These are phyloP conservation scores for Cuculus canorus DNA, from an alignment of 2,797 vertebrate species.

Conservation along the genomic window DNA sequence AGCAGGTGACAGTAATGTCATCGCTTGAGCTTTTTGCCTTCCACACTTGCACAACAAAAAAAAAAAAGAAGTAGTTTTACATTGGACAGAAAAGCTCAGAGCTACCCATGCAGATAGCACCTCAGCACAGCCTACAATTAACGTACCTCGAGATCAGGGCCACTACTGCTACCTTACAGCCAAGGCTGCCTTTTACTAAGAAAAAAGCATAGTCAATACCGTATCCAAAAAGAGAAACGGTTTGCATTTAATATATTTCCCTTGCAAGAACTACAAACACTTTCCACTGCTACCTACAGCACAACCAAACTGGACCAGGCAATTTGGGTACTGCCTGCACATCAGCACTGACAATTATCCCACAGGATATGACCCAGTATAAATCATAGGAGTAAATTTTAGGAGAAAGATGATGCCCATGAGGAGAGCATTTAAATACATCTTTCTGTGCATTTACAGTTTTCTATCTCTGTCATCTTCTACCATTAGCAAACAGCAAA, in stretches of 20 bases:
- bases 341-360: neutral
- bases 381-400: neutral
- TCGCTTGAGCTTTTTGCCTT: constrained; percentile 68
- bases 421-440: neutral
- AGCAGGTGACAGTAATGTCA: constrained; percentile 82
- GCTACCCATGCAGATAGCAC: constrained; percentile 25
- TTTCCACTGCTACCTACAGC: neutral
- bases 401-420: neutral
- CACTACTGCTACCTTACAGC: neutral
- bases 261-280: neutral
- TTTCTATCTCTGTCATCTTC: neutral
- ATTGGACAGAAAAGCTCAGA: constrained; percentile 37
- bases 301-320: neutral
- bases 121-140: constrained; percentile 12
- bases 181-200: neutral
- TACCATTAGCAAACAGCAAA: neutral
- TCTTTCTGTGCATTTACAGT: neutral
- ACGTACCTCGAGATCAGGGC: neutral
- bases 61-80: neutral
- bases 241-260: neutral
- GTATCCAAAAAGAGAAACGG: neutral
- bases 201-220: neutral
- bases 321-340: neutral
- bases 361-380: neutral
- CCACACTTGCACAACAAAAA: constrained; percentile 50